A percentile compares a stretch with the other conserved stretches of the same genome.
Evolutionary conservation across 2,113 vertebrate species (phyloP).

Genomic region (Hypomesus transpacificus): DNA sequence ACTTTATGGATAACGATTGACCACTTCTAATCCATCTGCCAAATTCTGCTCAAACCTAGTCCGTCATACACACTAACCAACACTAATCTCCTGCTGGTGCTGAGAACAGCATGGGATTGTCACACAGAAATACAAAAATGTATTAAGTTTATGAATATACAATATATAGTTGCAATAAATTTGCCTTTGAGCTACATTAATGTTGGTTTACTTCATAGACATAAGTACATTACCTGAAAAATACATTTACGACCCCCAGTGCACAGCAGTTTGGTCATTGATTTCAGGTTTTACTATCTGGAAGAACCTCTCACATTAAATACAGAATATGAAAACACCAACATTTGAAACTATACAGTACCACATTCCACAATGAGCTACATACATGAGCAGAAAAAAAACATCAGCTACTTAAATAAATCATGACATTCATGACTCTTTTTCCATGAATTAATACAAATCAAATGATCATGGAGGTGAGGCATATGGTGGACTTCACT

Average conservation of each 20-base stretch:
- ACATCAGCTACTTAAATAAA: neutral
- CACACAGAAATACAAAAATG: constrained; percentile 63
- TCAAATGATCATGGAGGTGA: too few relatives aligned
- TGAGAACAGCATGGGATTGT: constrained; percentile 26
- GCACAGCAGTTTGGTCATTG: constrained; percentile 75
- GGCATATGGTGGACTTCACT: too few relatives aligned
- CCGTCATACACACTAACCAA: neutral
- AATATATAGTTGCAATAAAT: constrained; percentile 67
- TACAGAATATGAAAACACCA: constrained; percentile 41
- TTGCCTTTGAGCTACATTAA: constrained; percentile 63
- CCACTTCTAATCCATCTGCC: too few relatives aligned
- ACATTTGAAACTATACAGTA: constrained; percentile 16
- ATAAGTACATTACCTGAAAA: constrained; percentile 66
- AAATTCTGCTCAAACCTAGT: neutral
- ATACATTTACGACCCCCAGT: constrained; percentile 70
- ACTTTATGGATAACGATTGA: too few relatives aligned
- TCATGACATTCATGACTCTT: constrained; percentile 2
- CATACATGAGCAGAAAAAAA: neutral
- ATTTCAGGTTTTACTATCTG: constrained; percentile 57
- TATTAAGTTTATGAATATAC: constrained; percentile 70
- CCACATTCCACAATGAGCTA: constrained; percentile 8
- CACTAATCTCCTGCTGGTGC: constrained; percentile 43
- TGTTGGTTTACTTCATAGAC: constrained; percentile 61
- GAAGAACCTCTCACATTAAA: constrained; percentile 50
- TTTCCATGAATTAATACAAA: neutral